phyloP scores from a whole-genome alignment of 2,888 invertebrate species.

The Tipula unca region DNA sequence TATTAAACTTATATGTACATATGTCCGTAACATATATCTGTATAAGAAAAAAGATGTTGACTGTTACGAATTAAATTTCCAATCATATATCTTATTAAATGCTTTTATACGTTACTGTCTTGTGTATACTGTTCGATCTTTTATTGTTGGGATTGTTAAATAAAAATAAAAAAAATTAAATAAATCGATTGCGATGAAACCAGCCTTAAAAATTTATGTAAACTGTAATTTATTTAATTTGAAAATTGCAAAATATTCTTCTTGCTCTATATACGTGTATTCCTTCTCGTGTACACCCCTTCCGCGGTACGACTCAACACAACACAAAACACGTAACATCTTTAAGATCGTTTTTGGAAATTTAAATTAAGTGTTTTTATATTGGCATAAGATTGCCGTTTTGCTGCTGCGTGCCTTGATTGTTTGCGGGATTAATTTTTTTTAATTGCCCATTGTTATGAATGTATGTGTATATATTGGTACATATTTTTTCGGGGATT shows the following conservation, averaged over 20 bases:
- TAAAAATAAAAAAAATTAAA: background rate
- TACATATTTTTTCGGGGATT: background rate
- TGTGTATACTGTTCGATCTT: background rate
- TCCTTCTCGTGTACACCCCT: background rate
- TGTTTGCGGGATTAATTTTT: background rate
- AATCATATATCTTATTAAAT: background rate
- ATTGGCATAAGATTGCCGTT: background rate
- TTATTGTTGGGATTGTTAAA: background rate
- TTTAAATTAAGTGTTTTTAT: slow-evolving; percentile 1
- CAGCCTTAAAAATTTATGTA: background rate
- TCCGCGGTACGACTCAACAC: background rate
- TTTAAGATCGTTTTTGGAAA: background rate
- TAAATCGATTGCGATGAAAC: background rate
- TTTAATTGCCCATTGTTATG: background rate
- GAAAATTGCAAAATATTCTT: background rate
- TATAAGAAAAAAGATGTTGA: background rate
- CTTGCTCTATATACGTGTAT: background rate
- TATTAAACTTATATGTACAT: background rate
- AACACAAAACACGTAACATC: background rate
- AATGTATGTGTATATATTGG: background rate
- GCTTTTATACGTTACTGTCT: background rate
- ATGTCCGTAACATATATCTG: background rate
- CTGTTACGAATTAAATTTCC: background rate
- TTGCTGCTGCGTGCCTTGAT: background rate
- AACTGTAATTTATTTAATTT: background rate